A percentile compares a stretch with the other conserved stretches of the same genome.
Conservation (phyloP, 64 coral and sea anemone species). For the Porites australiensis region DNA sequence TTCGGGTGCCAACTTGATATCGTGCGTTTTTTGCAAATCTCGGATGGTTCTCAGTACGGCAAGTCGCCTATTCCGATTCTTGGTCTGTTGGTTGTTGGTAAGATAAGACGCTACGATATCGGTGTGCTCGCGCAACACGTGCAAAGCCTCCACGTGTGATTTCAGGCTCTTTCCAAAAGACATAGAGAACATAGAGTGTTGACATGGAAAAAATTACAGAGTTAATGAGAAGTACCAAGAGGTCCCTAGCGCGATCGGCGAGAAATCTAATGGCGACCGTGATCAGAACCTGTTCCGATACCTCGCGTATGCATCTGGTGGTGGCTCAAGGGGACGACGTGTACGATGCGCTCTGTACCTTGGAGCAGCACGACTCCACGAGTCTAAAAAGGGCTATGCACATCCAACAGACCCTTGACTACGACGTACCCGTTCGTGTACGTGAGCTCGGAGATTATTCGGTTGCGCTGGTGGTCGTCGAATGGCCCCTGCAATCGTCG, state of each 20-base stretch:
- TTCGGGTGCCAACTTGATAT: neutral
- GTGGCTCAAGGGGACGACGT: neutral
- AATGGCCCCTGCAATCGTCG: neutral
- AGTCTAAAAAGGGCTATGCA: neutral
- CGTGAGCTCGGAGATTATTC: neutral
- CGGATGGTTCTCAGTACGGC: neutral
- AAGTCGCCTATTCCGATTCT: neutral
- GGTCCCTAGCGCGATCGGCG: neutral
- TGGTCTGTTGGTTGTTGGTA: neutral
- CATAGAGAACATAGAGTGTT: neutral
- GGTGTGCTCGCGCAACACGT: neutral
- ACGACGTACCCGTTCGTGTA: neutral
- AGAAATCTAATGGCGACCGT: neutral
- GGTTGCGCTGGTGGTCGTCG: neutral
- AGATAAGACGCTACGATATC: neutral
- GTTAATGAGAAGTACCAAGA: neutral
- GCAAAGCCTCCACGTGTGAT: neutral
- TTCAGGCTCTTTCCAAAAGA: neutral
- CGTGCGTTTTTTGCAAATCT: neutral
- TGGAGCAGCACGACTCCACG: neutral
- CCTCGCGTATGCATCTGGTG: neutral
- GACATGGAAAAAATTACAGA: neutral
- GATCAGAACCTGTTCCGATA: neutral
- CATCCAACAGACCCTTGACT: neutral
- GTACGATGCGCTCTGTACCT: neutral